phyloP scores from a whole-genome alignment of 2,797 vertebrate genomes.

The Crotalus adamanteus region DNA sequence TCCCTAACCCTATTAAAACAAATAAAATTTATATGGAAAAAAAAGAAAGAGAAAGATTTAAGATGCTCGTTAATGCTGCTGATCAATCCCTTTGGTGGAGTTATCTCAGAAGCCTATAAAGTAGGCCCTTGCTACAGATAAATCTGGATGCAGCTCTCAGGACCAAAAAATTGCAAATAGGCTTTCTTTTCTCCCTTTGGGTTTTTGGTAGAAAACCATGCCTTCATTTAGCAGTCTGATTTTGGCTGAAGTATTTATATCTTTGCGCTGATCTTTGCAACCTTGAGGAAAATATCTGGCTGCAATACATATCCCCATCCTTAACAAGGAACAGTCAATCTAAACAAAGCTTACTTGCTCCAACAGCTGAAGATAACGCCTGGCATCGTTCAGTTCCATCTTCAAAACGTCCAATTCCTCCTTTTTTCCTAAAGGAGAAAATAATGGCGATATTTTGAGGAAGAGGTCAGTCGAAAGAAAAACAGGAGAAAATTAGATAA shows the following conservation, averaged over 20 bases:
- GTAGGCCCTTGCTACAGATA: neutral
- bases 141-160: neutral
- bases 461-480: neutral
- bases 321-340: rapidly evolving
- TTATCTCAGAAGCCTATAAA: neutral
- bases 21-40: no score
- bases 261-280: neutral
- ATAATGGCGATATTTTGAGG: neutral
- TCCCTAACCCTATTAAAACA: no score
- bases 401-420: slow-evolving; percentile 69
- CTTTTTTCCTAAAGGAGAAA: slow-evolving; percentile 68
- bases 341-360: slow-evolving; percentile 68
- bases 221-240: neutral
- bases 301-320: neutral
- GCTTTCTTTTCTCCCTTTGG: neutral
- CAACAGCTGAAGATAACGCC: slow-evolving; percentile 63
- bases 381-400: slow-evolving; percentile 63
- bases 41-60: neutral
- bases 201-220: neutral
- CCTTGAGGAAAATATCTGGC: neutral
- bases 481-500: neutral
- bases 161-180: neutral
- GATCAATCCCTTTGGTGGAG: neutral
- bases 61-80: neutral
- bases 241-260: neutral